Conservation (phyloP, 2,888 invertebrate species). For the Labia minor region DNA sequence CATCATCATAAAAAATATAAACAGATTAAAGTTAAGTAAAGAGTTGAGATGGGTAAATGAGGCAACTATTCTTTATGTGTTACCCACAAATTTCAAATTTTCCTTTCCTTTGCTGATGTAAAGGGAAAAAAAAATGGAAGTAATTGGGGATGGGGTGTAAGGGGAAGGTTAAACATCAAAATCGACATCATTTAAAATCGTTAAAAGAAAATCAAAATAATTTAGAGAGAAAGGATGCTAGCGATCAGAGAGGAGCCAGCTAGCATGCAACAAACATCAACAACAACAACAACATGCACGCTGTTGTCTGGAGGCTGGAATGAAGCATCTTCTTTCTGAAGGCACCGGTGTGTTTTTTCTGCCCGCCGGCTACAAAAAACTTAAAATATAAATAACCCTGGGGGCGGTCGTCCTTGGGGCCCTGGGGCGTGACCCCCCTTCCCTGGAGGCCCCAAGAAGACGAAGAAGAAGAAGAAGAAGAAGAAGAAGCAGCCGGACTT, state of each 20-base stretch:
- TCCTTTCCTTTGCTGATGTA: too few species aligned
- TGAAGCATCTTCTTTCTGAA: not conserved
- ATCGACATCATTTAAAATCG: not conserved
- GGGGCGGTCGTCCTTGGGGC: constrained; percentile 5
- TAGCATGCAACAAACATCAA: not conserved
- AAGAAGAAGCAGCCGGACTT: constrained; percentile 4
- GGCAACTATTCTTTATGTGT: too few species aligned
- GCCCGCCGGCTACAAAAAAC: not conserved
- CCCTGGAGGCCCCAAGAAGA: not conserved
- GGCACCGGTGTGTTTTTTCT: constrained; percentile 3
- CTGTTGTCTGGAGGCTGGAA: not conserved
- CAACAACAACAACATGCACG: constrained; percentile 8
- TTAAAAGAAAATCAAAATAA: not conserved
- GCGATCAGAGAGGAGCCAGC: not conserved
- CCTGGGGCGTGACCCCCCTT: constrained; percentile 8
- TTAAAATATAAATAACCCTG: constrained; percentile 7
- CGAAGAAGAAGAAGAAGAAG: not conserved
- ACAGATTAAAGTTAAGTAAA: too few species aligned
- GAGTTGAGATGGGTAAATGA: too few species aligned
- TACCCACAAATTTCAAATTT: too few species aligned
- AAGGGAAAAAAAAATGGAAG: too few species aligned
- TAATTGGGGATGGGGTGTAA: too few species aligned
- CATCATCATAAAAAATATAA: too few species aligned
- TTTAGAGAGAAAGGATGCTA: not conserved
- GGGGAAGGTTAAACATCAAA: too few species aligned